Conservation (phyloP, 2,797 vertebrate genomes). For the Poeciliopsis presidionis region DNA sequence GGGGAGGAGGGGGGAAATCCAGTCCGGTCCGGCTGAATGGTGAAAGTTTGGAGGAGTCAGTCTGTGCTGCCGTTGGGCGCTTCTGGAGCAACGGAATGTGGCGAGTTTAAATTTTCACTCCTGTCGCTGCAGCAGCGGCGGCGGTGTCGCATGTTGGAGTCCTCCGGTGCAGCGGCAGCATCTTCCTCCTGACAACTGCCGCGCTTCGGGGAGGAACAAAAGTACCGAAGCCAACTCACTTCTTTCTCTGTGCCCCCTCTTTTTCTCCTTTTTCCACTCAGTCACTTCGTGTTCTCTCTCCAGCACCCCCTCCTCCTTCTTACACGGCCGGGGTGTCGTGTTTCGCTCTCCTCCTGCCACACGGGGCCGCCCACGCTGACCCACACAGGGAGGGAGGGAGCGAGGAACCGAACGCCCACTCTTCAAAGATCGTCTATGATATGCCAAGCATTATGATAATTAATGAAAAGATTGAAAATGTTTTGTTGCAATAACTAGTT, state of each 20-base stretch:
- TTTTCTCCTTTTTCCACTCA: conserved; percentile 82
- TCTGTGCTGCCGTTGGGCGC: conserved; percentile 47
- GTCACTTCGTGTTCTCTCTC: conserved; percentile 63
- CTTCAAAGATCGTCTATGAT: conserved; percentile 72
- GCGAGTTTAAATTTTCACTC: conserved; percentile 52
- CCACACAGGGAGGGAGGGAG: conserved; percentile 67
- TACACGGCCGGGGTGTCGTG: conserved; percentile 81
- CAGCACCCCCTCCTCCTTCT: conserved; percentile 32
- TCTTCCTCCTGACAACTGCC: conserved; percentile 52
- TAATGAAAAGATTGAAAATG: neutral
- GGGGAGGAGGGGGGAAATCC: conserved; percentile 42
- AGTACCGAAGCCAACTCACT: conserved; percentile 45
- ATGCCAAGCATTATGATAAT: neutral
- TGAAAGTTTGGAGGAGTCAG: conserved; percentile 64
- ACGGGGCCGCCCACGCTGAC: conserved; percentile 86
- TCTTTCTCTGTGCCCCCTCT: conserved; percentile 65
- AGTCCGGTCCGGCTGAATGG: conserved; percentile 59
- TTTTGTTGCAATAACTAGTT: neutral
- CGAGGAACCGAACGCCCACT: conserved; percentile 77
- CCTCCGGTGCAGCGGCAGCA: conserved; percentile 63
- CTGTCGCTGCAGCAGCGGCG: conserved; percentile 50
- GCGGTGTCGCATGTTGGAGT: conserved; percentile 68
- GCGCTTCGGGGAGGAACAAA: conserved; percentile 44
- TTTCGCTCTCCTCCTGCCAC: conserved; percentile 84
- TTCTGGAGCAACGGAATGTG: conserved; percentile 66